A percentile compares a stretch with the other conserved stretches of the same genome.
Conservation (phyloP, 2,113 vertebrate species). For the Tylochromis polylepis region DNA sequence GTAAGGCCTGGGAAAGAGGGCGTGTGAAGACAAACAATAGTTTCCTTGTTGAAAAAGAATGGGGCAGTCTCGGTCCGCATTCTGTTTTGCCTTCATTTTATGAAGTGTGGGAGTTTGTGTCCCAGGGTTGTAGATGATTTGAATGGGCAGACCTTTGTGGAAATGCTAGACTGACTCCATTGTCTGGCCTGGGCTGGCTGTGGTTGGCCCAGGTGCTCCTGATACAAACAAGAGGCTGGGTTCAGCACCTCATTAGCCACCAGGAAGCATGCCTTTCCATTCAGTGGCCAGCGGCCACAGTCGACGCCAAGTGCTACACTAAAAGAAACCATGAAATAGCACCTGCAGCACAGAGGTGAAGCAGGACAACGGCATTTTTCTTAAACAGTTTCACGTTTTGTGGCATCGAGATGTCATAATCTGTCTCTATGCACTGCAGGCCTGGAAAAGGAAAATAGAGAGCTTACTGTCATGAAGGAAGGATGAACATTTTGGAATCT, state of each 20-base stretch:
- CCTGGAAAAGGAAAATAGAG: not conserved
- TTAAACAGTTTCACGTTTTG: not conserved
- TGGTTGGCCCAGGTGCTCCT: constrained; percentile 57
- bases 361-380: not conserved
- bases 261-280: constrained; percentile 37
- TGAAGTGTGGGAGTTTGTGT: constrained; percentile 66
- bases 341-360: constrained; percentile 36
- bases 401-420: constrained; percentile 5
- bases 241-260: constrained; percentile 56
- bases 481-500: constrained; percentile 30
- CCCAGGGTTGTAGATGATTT: constrained; percentile 52
- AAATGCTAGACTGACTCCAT: constrained; percentile 48
- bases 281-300: constrained; percentile 18
- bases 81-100: constrained; percentile 62
- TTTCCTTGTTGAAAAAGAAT: constrained; percentile 62
- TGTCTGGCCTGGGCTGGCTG: constrained; percentile 40
- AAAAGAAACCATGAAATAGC: constrained; percentile 20
- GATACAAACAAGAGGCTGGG: constrained; percentile 49
- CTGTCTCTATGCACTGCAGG: not conserved
- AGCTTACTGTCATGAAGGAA: constrained; percentile 9
- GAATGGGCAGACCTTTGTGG: constrained; percentile 45
- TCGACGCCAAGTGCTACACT: not conserved
- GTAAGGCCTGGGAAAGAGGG: constrained; percentile 27
- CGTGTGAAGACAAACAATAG: constrained; percentile 55
- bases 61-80: constrained; percentile 31